Conservation (phyloP, 1,140 invertebrate genomes). For the Bemisia tabaci region DNA sequence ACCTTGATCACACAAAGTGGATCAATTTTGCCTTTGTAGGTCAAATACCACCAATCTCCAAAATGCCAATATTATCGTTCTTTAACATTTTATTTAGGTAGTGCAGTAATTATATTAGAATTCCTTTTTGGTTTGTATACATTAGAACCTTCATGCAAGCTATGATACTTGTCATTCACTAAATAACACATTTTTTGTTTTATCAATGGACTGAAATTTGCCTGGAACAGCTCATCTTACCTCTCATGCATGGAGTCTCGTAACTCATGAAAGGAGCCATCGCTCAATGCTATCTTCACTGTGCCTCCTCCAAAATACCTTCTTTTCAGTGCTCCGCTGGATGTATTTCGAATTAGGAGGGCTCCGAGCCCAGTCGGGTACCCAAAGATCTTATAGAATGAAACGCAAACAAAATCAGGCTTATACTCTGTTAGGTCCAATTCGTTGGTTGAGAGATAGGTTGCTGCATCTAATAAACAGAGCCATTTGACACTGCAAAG, state of each 20-base stretch:
- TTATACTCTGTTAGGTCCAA: constrained; percentile 56
- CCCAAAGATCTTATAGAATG: constrained; percentile 98
- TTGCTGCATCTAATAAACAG: constrained; percentile 74
- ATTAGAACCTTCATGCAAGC: too few species aligned
- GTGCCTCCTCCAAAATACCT: constrained; percentile 86
- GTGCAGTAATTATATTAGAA: too few species aligned
- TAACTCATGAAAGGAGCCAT: constrained; percentile 51
- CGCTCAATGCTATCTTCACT: constrained; percentile 62
- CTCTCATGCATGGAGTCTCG: constrained; percentile 50
- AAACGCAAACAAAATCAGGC: constrained; percentile 82
- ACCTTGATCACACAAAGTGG: too few species aligned
- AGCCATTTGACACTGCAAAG: constrained; percentile 44
- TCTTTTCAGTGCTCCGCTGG: constrained; percentile 47
- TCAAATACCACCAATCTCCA: too few species aligned
- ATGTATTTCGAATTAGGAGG: constrained; percentile 59
- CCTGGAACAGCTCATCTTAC: too few species aligned
- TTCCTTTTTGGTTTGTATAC: too few species aligned
- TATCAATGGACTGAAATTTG: too few species aligned
- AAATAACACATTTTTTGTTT: too few species aligned
- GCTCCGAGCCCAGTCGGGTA: constrained; percentile 90
- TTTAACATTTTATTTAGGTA: too few species aligned
- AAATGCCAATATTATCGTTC: too few species aligned
- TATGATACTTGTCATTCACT: too few species aligned
- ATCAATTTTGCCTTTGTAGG: too few species aligned
- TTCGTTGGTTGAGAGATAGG: constrained; percentile 59